These are phyloP conservation scores for Aelia acuminata DNA, from an alignment of 2,888 invertebrate genomes.

Conservation along the genomic window DNA sequence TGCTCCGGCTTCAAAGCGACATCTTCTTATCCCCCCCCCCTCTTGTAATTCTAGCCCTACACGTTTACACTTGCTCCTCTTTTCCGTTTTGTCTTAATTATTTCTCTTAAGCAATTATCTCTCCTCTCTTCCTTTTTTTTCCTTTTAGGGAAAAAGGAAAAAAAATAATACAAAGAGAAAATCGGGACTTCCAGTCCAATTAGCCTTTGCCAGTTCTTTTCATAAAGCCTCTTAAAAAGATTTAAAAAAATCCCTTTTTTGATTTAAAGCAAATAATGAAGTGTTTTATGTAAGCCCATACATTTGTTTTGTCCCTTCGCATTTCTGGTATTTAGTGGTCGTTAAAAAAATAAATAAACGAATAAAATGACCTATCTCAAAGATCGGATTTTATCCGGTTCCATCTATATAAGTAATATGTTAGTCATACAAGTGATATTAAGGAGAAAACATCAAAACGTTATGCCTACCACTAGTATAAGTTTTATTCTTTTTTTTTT, in stretches of 20 bases:
- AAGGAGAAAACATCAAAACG: no score
- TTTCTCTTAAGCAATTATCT: not conserved
- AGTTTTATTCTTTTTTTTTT: no score
- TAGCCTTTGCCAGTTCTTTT: not conserved
- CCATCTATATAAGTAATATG: no score
- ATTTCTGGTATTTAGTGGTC: no score
- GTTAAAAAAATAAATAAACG: no score
- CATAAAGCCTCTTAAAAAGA: conserved; percentile 21
- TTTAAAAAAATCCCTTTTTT: not conserved
- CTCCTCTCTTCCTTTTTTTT: not conserved
- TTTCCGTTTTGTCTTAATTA: not conserved
- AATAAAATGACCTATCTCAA: no score
- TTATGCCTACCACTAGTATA: no score
- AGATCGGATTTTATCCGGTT: no score
- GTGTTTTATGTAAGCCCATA: not conserved
- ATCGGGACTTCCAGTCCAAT: not conserved
- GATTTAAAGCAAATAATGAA: not conserved
- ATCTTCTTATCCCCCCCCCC: not conserved
- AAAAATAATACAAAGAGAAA: not conserved
- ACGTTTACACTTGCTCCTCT: not conserved
- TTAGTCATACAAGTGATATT: no score
- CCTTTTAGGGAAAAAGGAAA: not conserved
- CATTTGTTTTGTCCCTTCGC: not conserved
- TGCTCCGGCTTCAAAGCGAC: not conserved
- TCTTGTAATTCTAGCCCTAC: not conserved